Percentiles rank a stretch among this genome's conserved stretches.
Conservation (phyloP, 2,888 invertebrate species). For the Drosophila subquinaria region DNA sequence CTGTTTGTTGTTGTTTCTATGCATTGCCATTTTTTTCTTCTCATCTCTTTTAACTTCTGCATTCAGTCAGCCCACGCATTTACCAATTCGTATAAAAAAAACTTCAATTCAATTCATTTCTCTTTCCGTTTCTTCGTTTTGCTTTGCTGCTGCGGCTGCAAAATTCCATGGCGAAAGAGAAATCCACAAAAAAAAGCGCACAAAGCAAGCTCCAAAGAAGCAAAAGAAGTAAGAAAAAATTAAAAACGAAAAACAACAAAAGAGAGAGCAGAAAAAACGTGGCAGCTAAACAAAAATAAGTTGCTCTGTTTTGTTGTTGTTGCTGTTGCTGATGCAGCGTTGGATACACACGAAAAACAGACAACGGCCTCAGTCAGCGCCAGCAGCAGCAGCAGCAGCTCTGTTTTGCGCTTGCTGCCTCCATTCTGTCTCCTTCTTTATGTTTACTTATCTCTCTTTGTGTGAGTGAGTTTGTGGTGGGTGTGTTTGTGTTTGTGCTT, state of each 20-base stretch:
- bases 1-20: slow-evolving; percentile 30
- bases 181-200: slow-evolving; percentile 56
- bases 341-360: slow-evolving; percentile 71
- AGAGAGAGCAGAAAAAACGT: slow-evolving; percentile 58
- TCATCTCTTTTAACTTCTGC: background rate
- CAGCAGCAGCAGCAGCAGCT: slow-evolving; percentile 12
- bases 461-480: slow-evolving; percentile 22
- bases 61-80: slow-evolving; percentile 16
- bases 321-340: slow-evolving; percentile 45
- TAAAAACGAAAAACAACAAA: slow-evolving; percentile 51
- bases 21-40: slow-evolving; percentile 10
- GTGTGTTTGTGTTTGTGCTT: slow-evolving; percentile 36
- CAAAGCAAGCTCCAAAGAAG: slow-evolving; percentile 39
- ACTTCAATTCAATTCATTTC: slow-evolving; percentile 57
- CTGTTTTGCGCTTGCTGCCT: slow-evolving; percentile 40
- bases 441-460: slow-evolving; percentile 35
- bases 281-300: slow-evolving; percentile 75
- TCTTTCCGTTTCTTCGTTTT: slow-evolving; percentile 55
- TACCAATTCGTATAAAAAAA: slow-evolving; percentile 1
- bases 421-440: slow-evolving; percentile 64
- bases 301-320: slow-evolving; percentile 51
- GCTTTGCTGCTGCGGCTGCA: slow-evolving; percentile 50
- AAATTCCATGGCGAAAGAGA: slow-evolving; percentile 65
- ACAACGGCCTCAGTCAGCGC: slow-evolving; percentile 61
- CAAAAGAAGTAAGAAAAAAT: slow-evolving; percentile 36